Evolutionary conservation across 2,113 vertebrate genomes (phyloP).

Genomic region (Malurus melanocephalus): DNA sequence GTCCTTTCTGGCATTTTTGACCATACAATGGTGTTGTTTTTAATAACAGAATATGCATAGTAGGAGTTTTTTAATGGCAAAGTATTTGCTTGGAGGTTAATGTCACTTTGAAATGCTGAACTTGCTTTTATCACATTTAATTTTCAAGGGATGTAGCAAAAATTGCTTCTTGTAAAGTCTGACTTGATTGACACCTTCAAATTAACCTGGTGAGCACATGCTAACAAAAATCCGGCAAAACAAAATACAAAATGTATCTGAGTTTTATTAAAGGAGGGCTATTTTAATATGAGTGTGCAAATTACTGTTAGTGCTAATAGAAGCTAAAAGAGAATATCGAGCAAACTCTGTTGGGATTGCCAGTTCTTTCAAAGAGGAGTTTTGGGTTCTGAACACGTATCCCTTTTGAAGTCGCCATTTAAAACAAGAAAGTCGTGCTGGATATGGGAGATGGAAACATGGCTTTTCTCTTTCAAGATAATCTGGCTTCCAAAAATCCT

Average conservation of each 20-base stretch:
- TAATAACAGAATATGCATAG: not conserved
- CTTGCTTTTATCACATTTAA: not conserved
- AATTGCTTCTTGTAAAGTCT: not conserved
- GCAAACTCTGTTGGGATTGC: not conserved
- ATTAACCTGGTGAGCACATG: not conserved
- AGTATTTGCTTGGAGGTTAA: not conserved
- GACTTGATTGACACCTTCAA: not conserved
- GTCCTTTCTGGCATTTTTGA: not conserved
- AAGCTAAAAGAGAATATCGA: not conserved
- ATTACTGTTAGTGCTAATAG: not conserved
- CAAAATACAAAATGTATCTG: not conserved
- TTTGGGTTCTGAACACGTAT: not conserved
- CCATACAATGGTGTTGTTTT: not conserved
- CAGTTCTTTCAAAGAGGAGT: not conserved
- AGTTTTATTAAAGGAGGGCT: not conserved
- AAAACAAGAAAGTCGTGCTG: not conserved
- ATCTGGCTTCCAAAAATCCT: not conserved
- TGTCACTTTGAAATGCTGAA: not conserved
- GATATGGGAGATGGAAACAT: not conserved
- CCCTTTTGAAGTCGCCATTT: not conserved
- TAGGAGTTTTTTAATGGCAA: not conserved
- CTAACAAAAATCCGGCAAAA: not conserved
- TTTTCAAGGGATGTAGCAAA: not conserved
- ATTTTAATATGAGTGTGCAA: not conserved
- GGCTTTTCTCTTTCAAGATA: not conserved